These are phyloP conservation scores for Dicentrarchus labrax DNA, from an alignment of 2,113 vertebrate species.

Conservation along the genomic window DNA sequence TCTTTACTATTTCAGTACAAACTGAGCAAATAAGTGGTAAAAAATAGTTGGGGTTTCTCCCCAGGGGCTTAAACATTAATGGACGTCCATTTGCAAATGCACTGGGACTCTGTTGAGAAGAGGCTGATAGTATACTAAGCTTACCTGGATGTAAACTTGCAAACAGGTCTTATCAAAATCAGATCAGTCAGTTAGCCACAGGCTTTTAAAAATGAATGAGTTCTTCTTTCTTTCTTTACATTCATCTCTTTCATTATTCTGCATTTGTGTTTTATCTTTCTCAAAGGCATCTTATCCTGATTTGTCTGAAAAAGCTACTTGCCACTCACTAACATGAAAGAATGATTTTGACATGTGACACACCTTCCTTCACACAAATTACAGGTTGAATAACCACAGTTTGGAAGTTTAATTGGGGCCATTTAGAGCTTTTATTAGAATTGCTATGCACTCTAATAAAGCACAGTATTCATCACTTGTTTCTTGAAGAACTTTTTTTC, in stretches of 20 bases:
- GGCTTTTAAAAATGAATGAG: slow-evolving; percentile 34
- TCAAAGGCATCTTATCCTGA: not conserved
- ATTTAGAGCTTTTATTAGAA: slow-evolving; percentile 5
- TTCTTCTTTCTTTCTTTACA: slow-evolving; percentile 4
- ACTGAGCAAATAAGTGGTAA: slow-evolving; percentile 23
- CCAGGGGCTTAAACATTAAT: slow-evolving; percentile 25
- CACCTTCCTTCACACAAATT: slow-evolving; percentile 1
- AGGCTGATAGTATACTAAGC: slow-evolving; percentile 29
- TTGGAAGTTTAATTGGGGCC: slow-evolving; percentile 6
- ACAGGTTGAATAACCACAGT: not conserved
- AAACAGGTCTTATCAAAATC: slow-evolving; percentile 51
- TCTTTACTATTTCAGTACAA: slow-evolving; percentile 30
- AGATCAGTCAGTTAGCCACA: slow-evolving; percentile 37
- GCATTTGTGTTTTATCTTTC: slow-evolving; percentile 26
- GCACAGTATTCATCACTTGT: not conserved
- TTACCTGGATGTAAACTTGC: slow-evolving; percentile 11
- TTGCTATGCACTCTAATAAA: not conserved
- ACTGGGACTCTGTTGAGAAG: slow-evolving; percentile 19
- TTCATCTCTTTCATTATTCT: slow-evolving; percentile 16
- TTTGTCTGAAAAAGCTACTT: slow-evolving; percentile 14
- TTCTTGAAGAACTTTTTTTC: not conserved
- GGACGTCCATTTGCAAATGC: slow-evolving; percentile 29
- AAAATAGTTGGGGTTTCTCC: slow-evolving; percentile 40
- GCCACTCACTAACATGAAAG: not conserved
- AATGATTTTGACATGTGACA: slow-evolving; percentile 7